Conservation (phyloP, 2,113 vertebrate genomes). For the Indicator indicator region DNA sequence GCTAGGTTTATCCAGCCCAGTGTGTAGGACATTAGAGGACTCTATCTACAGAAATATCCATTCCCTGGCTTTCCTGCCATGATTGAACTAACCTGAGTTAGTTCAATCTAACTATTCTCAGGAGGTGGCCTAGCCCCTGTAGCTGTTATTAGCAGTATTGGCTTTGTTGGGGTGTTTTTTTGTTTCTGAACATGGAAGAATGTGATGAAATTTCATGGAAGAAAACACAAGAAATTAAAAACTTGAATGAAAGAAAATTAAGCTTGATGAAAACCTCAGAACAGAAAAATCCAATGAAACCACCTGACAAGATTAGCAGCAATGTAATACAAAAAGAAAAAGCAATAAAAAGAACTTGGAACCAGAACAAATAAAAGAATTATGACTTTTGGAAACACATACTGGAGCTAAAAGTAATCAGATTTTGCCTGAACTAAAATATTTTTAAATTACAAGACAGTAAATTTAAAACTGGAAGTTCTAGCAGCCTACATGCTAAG, state of each 20-base stretch:
- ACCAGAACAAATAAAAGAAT: slow-evolving; percentile 25
- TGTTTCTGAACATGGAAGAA: background rate
- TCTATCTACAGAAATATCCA: background rate
- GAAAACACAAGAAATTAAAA: slow-evolving; percentile 19
- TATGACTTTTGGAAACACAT: slow-evolving; percentile 13
- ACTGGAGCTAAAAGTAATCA: slow-evolving; percentile 17
- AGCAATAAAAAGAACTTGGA: slow-evolving; percentile 38
- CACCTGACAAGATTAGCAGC: slow-evolving; percentile 29
- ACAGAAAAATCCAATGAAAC: slow-evolving; percentile 7
- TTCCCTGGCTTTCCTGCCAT: background rate
- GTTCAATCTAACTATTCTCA: background rate
- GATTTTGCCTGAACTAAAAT: slow-evolving; percentile 3
- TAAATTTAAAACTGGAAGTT: background rate
- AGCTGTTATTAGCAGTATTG: background rate
- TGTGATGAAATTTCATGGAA: background rate
- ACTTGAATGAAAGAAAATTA: background rate
- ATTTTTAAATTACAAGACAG: slow-evolving; percentile 2
- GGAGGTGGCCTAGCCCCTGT: background rate
- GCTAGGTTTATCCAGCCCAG: background rate
- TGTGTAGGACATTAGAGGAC: background rate
- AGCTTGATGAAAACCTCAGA: slow-evolving; percentile 8
- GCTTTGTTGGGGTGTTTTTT: background rate
- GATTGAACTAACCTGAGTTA: background rate
- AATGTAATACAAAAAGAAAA: slow-evolving; percentile 11
- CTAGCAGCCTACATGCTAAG: background rate